A percentile compares a stretch with the other conserved stretches of the same genome.
Evolutionary conservation across 2,113 vertebrate genomes (phyloP).

Genomic region (Eretmodus cyanostictus): DNA sequence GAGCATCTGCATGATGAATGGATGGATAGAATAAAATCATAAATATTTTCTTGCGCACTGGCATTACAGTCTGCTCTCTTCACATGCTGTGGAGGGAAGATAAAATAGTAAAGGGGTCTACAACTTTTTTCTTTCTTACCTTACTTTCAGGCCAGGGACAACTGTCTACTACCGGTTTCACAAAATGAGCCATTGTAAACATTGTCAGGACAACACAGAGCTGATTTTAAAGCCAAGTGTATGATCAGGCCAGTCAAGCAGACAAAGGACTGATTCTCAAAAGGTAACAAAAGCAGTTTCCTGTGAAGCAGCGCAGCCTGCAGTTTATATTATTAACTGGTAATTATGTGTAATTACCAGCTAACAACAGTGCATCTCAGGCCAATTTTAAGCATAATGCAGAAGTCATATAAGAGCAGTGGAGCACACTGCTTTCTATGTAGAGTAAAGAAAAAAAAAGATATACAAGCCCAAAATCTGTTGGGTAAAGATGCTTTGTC

Average conservation of each 20-base stretch:
- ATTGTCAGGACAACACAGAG: not conserved
- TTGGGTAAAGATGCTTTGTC: not conserved
- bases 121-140: not conserved
- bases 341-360: not conserved
- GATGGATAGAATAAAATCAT: not conserved
- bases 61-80: not conserved
- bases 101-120: not conserved
- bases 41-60: not conserved
- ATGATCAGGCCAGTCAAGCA: not conserved
- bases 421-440: not conserved
- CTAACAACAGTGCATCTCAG: not conserved
- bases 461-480: not conserved
- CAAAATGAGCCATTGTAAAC: not conserved
- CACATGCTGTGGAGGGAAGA: not conserved
- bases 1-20: not conserved
- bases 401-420: not conserved
- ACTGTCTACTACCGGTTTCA: not conserved
- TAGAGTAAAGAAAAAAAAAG: not conserved
- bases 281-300: not conserved
- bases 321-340: not conserved
- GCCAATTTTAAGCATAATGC: not conserved
- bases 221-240: not conserved
- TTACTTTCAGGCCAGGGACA: not conserved
- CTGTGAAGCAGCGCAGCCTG: not conserved
- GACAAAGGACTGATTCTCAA: not conserved